phyloP scores from a whole-genome alignment of 2,888 invertebrate genomes.

The Lasioglossum figueresi region DNA sequence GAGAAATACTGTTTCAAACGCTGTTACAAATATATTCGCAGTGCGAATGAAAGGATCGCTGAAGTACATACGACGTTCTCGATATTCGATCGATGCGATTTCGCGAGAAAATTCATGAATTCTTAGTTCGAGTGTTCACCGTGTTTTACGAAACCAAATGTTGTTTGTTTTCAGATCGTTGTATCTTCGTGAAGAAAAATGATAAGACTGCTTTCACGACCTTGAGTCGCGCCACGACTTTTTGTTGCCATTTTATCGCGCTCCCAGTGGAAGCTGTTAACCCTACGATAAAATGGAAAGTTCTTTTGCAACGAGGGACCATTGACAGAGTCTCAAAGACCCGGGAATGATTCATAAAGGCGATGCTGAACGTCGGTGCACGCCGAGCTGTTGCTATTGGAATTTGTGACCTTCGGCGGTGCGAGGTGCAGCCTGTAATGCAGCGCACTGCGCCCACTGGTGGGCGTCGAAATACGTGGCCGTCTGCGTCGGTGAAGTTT shows the following conservation, averaged over 20 bases:
- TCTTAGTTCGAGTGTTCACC: no score
- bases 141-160: neutral
- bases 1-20: neutral
- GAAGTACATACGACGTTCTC: neutral
- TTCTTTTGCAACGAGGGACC: neutral
- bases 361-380: slow-evolving; percentile 40
- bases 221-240: neutral
- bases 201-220: neutral
- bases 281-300: neutral
- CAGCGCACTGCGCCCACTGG: slow-evolving; percentile 66
- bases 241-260: neutral
- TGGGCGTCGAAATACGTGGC: slow-evolving; percentile 65
- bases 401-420: slow-evolving; percentile 70
- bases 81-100: neutral
- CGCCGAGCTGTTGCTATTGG: slow-evolving; percentile 65
- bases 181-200: neutral
- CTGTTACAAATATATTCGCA: neutral
- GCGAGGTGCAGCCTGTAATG: slow-evolving; percentile 68
- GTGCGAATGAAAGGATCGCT: neutral
- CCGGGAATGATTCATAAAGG: slow-evolving; percentile 67
- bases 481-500: slow-evolving; percentile 51
- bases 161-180: neutral
- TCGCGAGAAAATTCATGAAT: no score
- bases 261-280: no score
- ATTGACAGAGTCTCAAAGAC: slow-evolving; percentile 33